A percentile compares a stretch with the other conserved stretches of the same genome.
These are phyloP conservation scores for Nyctibius grandis DNA, from an alignment of 2,797 vertebrate species.

Conservation along the genomic window DNA sequence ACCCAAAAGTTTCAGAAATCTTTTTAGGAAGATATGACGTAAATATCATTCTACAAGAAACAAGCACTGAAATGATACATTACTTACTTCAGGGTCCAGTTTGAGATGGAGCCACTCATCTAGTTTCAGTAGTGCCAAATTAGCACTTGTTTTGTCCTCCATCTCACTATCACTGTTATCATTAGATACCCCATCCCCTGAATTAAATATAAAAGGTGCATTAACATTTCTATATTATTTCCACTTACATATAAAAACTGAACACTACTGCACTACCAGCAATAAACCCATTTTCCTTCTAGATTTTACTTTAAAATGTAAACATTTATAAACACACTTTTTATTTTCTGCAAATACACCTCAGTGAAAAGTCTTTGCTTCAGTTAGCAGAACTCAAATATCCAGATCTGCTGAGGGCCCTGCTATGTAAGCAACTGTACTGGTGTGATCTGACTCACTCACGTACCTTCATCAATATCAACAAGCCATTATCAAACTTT, in stretches of 20 bases:
- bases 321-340: not conserved
- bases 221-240: not conserved
- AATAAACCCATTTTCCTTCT: not conserved
- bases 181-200: slow-evolving; percentile 68
- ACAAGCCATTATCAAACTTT: not conserved
- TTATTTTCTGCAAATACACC: not conserved
- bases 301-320: not conserved
- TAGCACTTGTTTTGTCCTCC: slow-evolving; percentile 77
- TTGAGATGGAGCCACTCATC: slow-evolving; percentile 90
- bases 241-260: not conserved
- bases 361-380: not conserved
- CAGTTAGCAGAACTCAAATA: not conserved
- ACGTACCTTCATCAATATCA: not conserved
- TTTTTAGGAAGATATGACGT: not conserved
- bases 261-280: not conserved
- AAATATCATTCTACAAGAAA: not conserved
- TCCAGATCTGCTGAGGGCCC: not conserved
- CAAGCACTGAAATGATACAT: not conserved
- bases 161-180: slow-evolving; percentile 88
- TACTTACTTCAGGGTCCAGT: slow-evolving; percentile 83
- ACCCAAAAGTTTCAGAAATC: not conserved
- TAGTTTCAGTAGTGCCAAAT: slow-evolving; percentile 79
- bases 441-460: not conserved
- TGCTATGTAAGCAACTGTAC: not conserved
- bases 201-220: not conserved